These are phyloP conservation scores for Cydia amplana DNA, from an alignment of 1,140 invertebrate genomes.

Conservation along the genomic window DNA sequence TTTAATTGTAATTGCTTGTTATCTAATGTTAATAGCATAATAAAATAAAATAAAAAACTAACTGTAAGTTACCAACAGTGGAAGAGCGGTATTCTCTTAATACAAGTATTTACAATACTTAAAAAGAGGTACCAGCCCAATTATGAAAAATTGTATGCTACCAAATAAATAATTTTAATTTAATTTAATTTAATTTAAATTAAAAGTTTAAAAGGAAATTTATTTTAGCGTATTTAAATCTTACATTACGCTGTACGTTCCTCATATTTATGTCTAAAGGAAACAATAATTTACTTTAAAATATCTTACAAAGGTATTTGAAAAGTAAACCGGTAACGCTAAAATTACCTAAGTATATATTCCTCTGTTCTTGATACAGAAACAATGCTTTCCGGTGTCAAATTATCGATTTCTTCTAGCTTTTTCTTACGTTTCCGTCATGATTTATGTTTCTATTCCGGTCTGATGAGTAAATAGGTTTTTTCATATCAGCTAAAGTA, in stretches of 20 bases:
- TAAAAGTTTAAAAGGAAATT: neutral
- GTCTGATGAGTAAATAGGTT: neutral
- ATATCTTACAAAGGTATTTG: neutral
- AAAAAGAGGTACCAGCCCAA: too few relatives aligned
- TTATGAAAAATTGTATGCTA: too few relatives aligned
- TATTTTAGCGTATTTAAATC: too few relatives aligned
- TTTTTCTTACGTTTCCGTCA: neutral
- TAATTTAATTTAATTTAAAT: too few relatives aligned
- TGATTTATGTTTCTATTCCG: neutral
- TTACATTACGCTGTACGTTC: neutral
- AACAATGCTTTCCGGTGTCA: slow-evolving; percentile 20
- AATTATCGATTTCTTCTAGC: slow-evolving; percentile 11
- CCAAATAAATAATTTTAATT: too few relatives aligned
- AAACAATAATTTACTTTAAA: neutral
- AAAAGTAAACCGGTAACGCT: slow-evolving; percentile 4
- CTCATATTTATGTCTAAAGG: slow-evolving; percentile 1
- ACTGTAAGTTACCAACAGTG: too few relatives aligned
- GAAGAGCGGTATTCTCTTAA: too few relatives aligned
- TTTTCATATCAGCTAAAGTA: neutral
- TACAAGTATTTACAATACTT: too few relatives aligned
- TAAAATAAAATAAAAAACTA: too few relatives aligned
- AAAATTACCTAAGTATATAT: neutral
- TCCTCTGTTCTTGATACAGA: neutral
- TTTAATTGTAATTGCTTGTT: too few relatives aligned
- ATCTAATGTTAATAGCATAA: too few relatives aligned